These are phyloP conservation scores for Platichthys stellatus DNA, from an alignment of 2,113 vertebrate species.

Conservation along the genomic window DNA sequence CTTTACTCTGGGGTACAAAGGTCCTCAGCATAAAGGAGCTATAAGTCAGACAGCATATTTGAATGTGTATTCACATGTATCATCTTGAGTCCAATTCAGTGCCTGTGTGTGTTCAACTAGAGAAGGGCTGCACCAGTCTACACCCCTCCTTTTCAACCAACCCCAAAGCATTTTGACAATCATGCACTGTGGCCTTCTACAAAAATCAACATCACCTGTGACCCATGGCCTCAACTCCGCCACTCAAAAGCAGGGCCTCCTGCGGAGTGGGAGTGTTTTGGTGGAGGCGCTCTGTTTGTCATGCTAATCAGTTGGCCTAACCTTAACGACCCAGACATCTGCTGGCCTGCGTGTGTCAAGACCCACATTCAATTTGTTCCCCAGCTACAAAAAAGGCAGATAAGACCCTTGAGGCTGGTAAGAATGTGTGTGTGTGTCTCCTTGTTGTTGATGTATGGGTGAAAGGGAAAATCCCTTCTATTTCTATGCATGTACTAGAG, in stretches of 20 bases:
- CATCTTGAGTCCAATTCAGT: conserved; percentile 9
- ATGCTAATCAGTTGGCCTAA: conserved; percentile 81
- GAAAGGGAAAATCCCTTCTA: conserved; percentile 44
- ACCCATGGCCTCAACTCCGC: conserved; percentile 65
- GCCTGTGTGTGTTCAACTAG: conserved; percentile 34
- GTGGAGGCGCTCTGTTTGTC: conserved; percentile 67
- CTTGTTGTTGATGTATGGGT: conserved; percentile 29
- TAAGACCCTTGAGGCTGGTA: conserved; percentile 75
- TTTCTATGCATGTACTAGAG: conserved; percentile 50
- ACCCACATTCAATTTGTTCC: conserved; percentile 79
- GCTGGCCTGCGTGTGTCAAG: conserved; percentile 78
- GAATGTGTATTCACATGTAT: conserved; percentile 34
- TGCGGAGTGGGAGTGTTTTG: conserved; percentile 25
- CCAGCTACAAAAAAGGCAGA: conserved; percentile 75
- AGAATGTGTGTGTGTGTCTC: conserved; percentile 51
- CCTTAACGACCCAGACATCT: conserved; percentile 81
- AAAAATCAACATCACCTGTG: conserved; percentile 80
- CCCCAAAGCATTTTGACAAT: conserved; percentile 65
- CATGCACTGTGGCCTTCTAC: conserved; percentile 65
- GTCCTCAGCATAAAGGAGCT: not conserved
- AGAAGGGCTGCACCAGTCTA: conserved; percentile 40
- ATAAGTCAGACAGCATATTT: conserved; percentile 13
- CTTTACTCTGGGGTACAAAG: not conserved
- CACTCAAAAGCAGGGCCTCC: conserved; percentile 62
- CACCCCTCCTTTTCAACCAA: conserved; percentile 44